Base-by-base conservation (phyloP, 1,140 invertebrate species). In the Zelostemma sp. region DNA sequence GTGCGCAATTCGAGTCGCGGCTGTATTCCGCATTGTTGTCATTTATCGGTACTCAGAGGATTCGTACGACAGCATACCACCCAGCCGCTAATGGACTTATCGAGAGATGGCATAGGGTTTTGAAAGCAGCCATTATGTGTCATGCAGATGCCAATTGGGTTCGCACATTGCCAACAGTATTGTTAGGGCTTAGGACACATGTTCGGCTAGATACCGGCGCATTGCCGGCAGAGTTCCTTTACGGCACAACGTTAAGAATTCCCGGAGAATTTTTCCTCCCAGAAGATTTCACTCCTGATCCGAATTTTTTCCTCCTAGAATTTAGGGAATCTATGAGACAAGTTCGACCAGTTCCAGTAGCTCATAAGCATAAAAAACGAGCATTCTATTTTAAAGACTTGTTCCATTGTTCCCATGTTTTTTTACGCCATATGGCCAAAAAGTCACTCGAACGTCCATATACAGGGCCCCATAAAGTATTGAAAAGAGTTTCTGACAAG, bases 21-120 rank as follows among this genome's bases (percentile, higher is more conserved):
- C 4, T 43, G 14, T 43, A 6, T 43, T 8, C 14, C 12, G 17
- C 14, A 1, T 18, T 43, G 4, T 4, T 18, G 2, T 3, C 14
- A 18, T 18, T 43, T 11, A 16, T 17, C 6, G 77, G 79, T 16
- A 41, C 28, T 21, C 15, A 64, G 33, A 33, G 43, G 11, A 51
- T 63, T 25, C 49, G 12, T 43, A 59, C 61, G 6, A 71, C 75
- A 16, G 31, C 71, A 1, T 83, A 83, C 46, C 82, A 85, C 48
- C 81, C 83, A 6, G 49, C 56, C 14, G 65, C 78, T 18, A 85
- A 85, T 49, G 82, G 84, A 0, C 75, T 84, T 67, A 69, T 86
- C 1, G 83, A 87, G 54, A 59, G 84, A 1, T 76, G 78, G 33
- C 84, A 86, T 54, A 61, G 84, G 0, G 61, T 71, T 6, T 51